phyloP scores from a whole-genome alignment of 2,888 invertebrate genomes.

The Lissonota sp. region DNA sequence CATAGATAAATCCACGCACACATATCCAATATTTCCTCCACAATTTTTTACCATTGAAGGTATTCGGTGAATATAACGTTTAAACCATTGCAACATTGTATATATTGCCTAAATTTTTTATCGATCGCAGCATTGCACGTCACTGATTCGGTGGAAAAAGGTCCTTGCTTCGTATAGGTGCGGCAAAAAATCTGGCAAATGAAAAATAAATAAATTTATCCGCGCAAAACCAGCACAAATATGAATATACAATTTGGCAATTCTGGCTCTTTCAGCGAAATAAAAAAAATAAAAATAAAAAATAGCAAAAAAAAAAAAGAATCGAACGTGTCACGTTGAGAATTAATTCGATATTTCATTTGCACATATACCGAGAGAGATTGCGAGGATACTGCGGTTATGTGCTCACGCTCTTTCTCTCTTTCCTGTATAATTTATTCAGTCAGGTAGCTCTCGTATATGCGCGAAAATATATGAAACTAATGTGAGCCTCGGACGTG shows the following conservation, averaged over 20 bases:
- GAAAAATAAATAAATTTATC: no score
- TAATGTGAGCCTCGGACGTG: slow-evolving; percentile 58
- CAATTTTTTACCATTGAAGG: no score
- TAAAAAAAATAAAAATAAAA: not conserved
- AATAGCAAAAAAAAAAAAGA: slow-evolving; percentile 5
- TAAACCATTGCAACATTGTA: no score
- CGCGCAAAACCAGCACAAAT: slow-evolving; percentile 3
- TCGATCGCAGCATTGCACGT: no score
- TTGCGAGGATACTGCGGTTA: slow-evolving; percentile 28
- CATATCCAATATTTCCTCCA: no score
- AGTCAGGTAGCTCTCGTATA: slow-evolving; percentile 52
- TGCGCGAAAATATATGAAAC: slow-evolving; percentile 56
- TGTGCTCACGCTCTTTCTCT: slow-evolving; percentile 8
- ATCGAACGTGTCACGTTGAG: slow-evolving; percentile 24
- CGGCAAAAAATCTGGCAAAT: no score
- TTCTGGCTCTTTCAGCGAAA: not conserved
- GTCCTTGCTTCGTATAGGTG: no score
- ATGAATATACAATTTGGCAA: slow-evolving; percentile 2
- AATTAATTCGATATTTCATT: slow-evolving; percentile 53
- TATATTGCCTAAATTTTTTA: no score
- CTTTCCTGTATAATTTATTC: slow-evolving; percentile 56
- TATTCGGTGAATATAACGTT: no score
- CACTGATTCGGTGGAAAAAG: no score
- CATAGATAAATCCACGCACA: no score
- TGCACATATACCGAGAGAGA: slow-evolving; percentile 11